Conservation (phyloP, 2,113 vertebrate genomes). For the Calidris pygmaea region DNA sequence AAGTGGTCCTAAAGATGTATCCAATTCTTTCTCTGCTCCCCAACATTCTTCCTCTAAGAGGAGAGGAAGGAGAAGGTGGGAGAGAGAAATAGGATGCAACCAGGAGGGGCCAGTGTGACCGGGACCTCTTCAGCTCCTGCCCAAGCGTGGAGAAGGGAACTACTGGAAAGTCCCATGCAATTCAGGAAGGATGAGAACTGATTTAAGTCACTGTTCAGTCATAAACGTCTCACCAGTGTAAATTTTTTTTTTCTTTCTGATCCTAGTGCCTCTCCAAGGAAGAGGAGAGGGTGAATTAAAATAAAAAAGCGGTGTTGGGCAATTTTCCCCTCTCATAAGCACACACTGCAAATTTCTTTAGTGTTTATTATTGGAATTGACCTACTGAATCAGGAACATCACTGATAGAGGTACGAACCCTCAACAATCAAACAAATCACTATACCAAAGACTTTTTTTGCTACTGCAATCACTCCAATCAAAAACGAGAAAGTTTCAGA, state of each 20-base stretch:
- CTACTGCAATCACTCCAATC: neutral
- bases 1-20: neutral
- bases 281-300: neutral
- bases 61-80: neutral
- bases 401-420: neutral
- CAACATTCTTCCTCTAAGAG: neutral
- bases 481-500: neutral
- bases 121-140: neutral
- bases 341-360: neutral
- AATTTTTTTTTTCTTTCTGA: neutral
- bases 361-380: neutral
- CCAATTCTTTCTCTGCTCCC: neutral
- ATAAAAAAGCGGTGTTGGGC: neutral
- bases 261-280: neutral
- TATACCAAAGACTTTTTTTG: neutral
- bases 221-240: neutral
- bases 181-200: neutral
- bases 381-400: neutral
- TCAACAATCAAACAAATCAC: neutral
- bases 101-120: neutral
- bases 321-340: neutral
- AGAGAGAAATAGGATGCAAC: neutral
- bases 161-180: neutral
- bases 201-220: neutral
- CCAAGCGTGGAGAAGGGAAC: neutral